These are phyloP conservation scores for Chelidonichthys spinosus DNA, from an alignment of 2,797 vertebrate species.

Conservation along the genomic window DNA sequence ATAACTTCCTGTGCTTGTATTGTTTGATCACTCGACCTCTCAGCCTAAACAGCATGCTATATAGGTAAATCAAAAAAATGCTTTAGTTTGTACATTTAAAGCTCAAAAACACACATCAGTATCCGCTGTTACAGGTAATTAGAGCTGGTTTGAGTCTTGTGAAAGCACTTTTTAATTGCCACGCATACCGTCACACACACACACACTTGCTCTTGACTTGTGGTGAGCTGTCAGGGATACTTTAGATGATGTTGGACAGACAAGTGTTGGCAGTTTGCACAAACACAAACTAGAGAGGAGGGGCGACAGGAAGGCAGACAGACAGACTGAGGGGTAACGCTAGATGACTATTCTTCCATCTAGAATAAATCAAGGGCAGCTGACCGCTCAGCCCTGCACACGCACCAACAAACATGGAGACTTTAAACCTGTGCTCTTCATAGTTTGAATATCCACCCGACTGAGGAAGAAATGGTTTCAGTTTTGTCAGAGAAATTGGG, in stretches of 20 bases:
- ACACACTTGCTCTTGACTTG: slow-evolving; percentile 79
- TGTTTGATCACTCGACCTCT: background rate
- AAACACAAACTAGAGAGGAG: slow-evolving; percentile 42
- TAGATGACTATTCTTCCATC: slow-evolving; percentile 62
- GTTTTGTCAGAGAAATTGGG: background rate
- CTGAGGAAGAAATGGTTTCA: background rate
- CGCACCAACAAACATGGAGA: slow-evolving; percentile 31
- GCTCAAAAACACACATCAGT: slow-evolving; percentile 20
- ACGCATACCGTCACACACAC: slow-evolving; percentile 26
- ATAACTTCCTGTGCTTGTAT: background rate
- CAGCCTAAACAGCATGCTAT: no score
- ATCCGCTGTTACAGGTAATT: slow-evolving; percentile 36
- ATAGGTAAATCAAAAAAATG: background rate
- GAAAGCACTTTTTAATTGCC: slow-evolving; percentile 28
- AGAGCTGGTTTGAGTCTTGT: slow-evolving; percentile 23
- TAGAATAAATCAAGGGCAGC: slow-evolving; percentile 57
- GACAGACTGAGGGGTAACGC: slow-evolving; percentile 62
- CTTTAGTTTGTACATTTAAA: background rate
- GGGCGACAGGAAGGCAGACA: slow-evolving; percentile 58
- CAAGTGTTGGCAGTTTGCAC: slow-evolving; percentile 47
- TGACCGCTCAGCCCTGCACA: slow-evolving; percentile 49
- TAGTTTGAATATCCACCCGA: background rate
- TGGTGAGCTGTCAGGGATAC: slow-evolving; percentile 87
- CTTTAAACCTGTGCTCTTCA: background rate
- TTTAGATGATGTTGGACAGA: slow-evolving; percentile 89